Conservation (phyloP, 2,888 invertebrate species). For the Parnassius smintheus region DNA sequence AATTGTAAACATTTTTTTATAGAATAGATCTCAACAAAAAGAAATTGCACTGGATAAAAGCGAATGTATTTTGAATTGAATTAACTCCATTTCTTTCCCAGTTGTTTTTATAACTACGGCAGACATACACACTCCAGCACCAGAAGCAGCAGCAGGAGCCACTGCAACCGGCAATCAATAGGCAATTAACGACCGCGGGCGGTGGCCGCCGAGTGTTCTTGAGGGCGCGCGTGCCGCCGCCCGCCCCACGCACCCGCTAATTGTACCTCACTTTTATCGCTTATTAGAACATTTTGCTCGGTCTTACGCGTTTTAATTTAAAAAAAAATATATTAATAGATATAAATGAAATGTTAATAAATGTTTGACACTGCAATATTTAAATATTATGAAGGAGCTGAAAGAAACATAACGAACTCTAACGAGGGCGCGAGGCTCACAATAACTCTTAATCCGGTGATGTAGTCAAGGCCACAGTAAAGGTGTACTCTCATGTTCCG, state of each 20-base stretch:
- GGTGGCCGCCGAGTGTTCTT: conserved; percentile 46
- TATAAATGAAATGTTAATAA: too few species aligned
- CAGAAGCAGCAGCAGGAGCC: conserved; percentile 14
- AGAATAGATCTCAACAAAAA: too few species aligned
- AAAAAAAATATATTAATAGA: too few species aligned
- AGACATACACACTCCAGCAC: conserved; percentile 14
- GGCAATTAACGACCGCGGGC: conserved; percentile 57
- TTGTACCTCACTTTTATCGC: conserved; percentile 42
- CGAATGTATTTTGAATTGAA: not conserved
- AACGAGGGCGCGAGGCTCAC: too few species aligned
- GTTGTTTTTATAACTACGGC: conserved; percentile 14
- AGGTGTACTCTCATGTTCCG: too few species aligned
- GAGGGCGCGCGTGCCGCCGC: conserved; percentile 49
- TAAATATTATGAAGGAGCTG: too few species aligned
- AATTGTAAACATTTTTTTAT: too few species aligned
- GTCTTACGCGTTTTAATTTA: conserved; percentile 15
- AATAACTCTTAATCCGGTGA: too few species aligned
- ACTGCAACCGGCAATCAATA: conserved; percentile 42
- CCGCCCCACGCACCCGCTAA: conserved; percentile 43
- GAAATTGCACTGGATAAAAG: too few species aligned
- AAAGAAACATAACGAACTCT: too few species aligned
- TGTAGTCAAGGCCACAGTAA: too few species aligned
- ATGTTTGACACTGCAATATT: too few species aligned
- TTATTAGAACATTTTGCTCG: conserved; percentile 31
- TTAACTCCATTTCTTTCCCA: not conserved